These are phyloP conservation scores for Brassicogethes aeneus DNA, from an alignment of 2,888 invertebrate species.

Conservation along the genomic window DNA sequence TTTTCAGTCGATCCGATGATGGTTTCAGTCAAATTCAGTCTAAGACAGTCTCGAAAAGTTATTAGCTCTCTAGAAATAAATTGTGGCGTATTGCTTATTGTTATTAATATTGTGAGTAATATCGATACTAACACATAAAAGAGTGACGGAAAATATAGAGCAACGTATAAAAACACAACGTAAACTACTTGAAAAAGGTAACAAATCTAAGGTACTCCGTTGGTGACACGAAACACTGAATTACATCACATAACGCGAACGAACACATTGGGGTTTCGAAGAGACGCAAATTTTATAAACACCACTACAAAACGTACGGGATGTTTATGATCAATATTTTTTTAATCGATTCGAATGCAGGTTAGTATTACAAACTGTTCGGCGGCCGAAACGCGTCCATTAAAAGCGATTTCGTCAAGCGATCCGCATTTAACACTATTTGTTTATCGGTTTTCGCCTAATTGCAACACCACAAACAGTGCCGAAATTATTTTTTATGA, in stretches of 20 bases:
- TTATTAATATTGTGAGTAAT: slow-evolving; percentile 11
- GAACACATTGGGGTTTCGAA: slow-evolving; percentile 34
- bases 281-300: slow-evolving; percentile 16
- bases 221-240: slow-evolving; percentile 24
- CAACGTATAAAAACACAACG: slow-evolving; percentile 21
- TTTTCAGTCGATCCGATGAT: slow-evolving; percentile 31
- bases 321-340: slow-evolving; percentile 32
- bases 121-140: neutral
- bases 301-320: slow-evolving; percentile 20
- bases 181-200: slow-evolving; percentile 22
- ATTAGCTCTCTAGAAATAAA: slow-evolving; percentile 20
- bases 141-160: neutral
- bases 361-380: slow-evolving; percentile 9
- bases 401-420: slow-evolving; percentile 8
- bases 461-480: slow-evolving; percentile 9
- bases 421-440: slow-evolving; percentile 8
- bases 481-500: slow-evolving; percentile 17
- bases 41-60: slow-evolving; percentile 36
- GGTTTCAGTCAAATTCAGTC: slow-evolving; percentile 38
- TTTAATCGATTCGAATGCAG: slow-evolving; percentile 33
- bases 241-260: slow-evolving; percentile 33
- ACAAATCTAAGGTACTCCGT: slow-evolving; percentile 20
- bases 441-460: slow-evolving; percentile 15
- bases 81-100: slow-evolving; percentile 29
- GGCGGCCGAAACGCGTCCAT: slow-evolving; percentile 4